Evolutionary conservation across 2,797 vertebrate genomes (phyloP).

Genomic region (Diglossa cyanea): DNA sequence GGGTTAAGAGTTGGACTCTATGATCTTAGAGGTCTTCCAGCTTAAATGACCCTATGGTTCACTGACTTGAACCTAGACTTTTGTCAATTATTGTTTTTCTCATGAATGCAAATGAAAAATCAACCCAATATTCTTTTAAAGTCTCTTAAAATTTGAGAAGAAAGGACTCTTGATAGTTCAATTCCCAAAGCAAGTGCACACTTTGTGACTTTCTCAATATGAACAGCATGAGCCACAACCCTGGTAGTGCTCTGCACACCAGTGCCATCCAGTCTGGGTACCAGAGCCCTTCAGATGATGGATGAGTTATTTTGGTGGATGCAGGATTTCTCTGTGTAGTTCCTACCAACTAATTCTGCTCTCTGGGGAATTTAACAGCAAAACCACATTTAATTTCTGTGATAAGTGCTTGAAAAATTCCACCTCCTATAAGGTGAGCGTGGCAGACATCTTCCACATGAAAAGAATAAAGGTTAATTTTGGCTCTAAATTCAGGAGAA

Average conservation of each 20-base stretch:
- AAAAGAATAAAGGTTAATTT: neutral
- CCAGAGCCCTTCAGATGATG: neutral
- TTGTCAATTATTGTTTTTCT: neutral
- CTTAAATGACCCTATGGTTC: neutral
- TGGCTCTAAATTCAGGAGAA: neutral
- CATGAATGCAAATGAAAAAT: neutral
- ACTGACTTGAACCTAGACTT: neutral
- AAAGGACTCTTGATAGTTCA: neutral
- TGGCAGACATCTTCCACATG: neutral
- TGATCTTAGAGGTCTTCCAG: neutral
- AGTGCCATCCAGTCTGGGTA: neutral
- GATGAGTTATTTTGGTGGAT: neutral
- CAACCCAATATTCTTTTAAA: neutral
- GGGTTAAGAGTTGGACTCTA: neutral
- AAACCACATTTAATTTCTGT: neutral
- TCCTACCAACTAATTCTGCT: neutral
- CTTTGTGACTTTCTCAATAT: neutral
- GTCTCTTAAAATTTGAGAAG: neutral
- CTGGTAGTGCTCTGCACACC: neutral
- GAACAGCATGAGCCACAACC: neutral
- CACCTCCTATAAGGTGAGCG: neutral
- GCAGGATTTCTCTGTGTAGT: neutral
- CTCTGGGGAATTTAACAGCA: neutral
- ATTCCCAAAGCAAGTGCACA: accelerated
- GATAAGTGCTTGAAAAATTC: neutral